These are phyloP conservation scores for Pseudomyrmex pallidus DNA, from an alignment of 1,140 invertebrate genomes.

Conservation along the genomic window DNA sequence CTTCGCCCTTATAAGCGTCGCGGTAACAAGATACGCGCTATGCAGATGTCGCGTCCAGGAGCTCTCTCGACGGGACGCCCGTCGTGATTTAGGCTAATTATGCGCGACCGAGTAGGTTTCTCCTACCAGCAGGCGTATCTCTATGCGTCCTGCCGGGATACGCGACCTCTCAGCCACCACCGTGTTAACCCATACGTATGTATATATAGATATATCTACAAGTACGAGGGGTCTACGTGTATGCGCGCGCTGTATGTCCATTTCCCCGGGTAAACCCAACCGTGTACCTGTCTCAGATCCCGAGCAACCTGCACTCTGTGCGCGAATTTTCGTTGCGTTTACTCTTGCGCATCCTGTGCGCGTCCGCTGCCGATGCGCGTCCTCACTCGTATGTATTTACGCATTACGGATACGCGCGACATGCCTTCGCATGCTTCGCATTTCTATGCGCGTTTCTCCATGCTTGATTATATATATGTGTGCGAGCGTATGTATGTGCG, in stretches of 20 bases:
- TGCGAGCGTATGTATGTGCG: background rate
- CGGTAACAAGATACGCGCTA: conserved; percentile 75
- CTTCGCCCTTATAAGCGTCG: conserved; percentile 16
- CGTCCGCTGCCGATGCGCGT: background rate
- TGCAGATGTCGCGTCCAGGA: conserved; percentile 75
- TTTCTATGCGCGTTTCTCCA: background rate
- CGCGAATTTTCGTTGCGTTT: conserved; percentile 6
- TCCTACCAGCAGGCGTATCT: conserved; percentile 62
- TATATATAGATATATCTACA: background rate
- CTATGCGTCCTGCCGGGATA: conserved; percentile 44
- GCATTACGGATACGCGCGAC: background rate
- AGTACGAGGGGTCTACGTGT: background rate
- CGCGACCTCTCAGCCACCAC: background rate
- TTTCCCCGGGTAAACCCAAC: background rate
- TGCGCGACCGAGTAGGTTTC: conserved; percentile 65
- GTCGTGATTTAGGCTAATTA: conserved; percentile 80
- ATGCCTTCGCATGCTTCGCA: conserved; percentile 1
- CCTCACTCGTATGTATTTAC: background rate
- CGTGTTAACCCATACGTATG: conserved; percentile 9
- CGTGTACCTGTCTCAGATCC: background rate
- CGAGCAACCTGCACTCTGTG: background rate
- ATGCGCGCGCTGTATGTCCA: background rate
- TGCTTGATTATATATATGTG: background rate
- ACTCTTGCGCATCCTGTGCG: too few relatives aligned
- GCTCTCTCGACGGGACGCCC: conserved; percentile 59